Evolutionary conservation across 2,888 invertebrate species (phyloP).

Genomic region (Alloplasta piceator): DNA sequence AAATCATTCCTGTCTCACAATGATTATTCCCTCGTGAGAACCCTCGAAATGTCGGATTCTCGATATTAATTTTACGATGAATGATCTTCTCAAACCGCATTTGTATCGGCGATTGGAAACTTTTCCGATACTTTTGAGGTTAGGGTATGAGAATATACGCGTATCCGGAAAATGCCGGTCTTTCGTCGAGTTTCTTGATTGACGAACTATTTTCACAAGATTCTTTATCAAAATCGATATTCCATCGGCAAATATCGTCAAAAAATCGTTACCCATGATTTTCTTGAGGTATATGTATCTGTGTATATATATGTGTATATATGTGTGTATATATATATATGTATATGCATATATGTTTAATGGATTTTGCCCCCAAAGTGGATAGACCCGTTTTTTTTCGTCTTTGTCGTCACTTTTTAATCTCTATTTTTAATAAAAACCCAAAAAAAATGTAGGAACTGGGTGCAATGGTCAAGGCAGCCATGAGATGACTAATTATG

Average conservation of each 20-base stretch:
- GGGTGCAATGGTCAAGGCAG: neutral
- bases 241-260: too few species aligned
- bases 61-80: too few species aligned
- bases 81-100: neutral
- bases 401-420: slow-evolving; percentile 18
- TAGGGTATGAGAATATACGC: slow-evolving; percentile 52
- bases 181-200: slow-evolving; percentile 16
- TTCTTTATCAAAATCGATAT: neutral
- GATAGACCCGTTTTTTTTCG: slow-evolving; percentile 43
- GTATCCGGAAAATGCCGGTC: slow-evolving; percentile 49
- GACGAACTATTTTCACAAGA: neutral
- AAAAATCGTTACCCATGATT: neutral
- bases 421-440: too few species aligned
- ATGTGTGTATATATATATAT: too few species aligned
- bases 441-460: too few species aligned
- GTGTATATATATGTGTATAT: too few species aligned
- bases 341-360: neutral
- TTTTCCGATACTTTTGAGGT: slow-evolving; percentile 58
- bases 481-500: neutral
- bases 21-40: too few species aligned
- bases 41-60: too few species aligned
- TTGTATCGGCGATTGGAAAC: slow-evolving; percentile 1
- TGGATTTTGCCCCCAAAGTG: slow-evolving; percentile 25
- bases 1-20: too few species aligned
- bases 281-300: neutral